Conservation (phyloP, 2,888 invertebrate species). For the Epistrophe eligans region DNA sequence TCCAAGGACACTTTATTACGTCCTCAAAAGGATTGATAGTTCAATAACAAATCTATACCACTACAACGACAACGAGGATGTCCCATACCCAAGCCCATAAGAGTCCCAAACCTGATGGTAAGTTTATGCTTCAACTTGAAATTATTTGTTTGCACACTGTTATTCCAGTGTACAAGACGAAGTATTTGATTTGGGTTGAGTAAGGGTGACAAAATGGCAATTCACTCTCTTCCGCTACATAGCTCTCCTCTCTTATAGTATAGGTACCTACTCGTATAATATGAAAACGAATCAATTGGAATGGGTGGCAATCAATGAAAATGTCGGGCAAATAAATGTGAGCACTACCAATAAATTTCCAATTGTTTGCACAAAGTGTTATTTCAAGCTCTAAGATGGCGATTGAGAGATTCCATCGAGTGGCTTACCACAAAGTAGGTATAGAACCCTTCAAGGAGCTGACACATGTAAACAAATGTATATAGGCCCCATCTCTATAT, state of each 20-base stretch:
- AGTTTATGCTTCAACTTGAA: constrained; percentile 18
- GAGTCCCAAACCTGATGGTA: not conserved
- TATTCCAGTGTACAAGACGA: not conserved
- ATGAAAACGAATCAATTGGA: constrained; percentile 3
- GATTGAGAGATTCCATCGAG: constrained; percentile 13
- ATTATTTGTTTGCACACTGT: constrained; percentile 42
- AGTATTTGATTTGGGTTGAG: not conserved
- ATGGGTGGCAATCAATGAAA: constrained; percentile 57
- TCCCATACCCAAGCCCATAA: too few species aligned
- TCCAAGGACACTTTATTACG: constrained; percentile 59
- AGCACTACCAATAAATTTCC: constrained; percentile 70
- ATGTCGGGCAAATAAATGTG: constrained; percentile 71
- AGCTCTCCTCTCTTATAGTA: not conserved
- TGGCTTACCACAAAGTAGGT: constrained; percentile 12
- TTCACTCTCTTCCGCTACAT: constrained; percentile 3
- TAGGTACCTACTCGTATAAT: too few species aligned
- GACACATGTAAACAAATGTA: constrained; percentile 67
- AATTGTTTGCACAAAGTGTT: constrained; percentile 75
- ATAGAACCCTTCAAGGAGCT: constrained; percentile 40
- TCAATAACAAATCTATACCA: constrained; percentile 56
- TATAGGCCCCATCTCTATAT: constrained; percentile 21
- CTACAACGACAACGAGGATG: not conserved
- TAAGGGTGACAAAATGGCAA: constrained; percentile 49
- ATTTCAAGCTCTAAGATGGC: constrained; percentile 39
- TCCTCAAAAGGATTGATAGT: constrained; percentile 70